Base-by-base conservation (phyloP, 1,140 invertebrate genomes). In the Papilio dardanus region DNA sequence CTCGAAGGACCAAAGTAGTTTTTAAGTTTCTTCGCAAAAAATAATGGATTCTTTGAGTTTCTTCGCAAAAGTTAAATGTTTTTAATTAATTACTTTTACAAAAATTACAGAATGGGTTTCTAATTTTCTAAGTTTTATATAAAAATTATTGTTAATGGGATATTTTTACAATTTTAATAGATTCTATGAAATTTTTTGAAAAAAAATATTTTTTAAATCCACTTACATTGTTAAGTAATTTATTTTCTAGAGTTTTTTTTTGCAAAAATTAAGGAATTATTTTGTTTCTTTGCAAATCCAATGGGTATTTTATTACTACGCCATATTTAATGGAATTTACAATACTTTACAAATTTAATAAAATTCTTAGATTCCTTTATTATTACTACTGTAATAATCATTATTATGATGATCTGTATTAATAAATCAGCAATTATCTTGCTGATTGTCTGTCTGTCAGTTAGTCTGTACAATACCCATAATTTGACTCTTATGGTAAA, bases 391-490 rank as follows among this genome's bases (percentile, higher is more conserved):
- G 42, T 4, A 19, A 46, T 19, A 46, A 19, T 46, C 5, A 10
- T 8, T 7, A 37, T 37, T 37, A 7, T 37, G 12, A 1, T 37
- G 0, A n/a, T 37, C 12, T 37, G 12, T 19, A 6, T 46, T 46
- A n/a, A 40, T 37, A 30, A 58, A 62, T 77, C 82, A 83, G 82
- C 82, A 82, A 81, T 80, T 74, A 10, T 82, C 79, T 77, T 81
- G 81, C 80, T 75, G 79, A 42, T 76, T 50, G 14, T 24, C 30
- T 66, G 40, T 74, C 42, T 75, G 89, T 90, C 86, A 91, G 81
- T 92, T 83, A 6, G 33, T 83, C 88, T 84, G 84, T 1, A 77
- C 40, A 12, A 90, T 74, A 0, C 91, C 91, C 83, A 90, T 87
- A 12, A 91, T 37, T 6, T 83, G 86, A 50, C 84, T 83, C 75